These are phyloP conservation scores for Cherax destructor DNA, from an alignment of 1,140 invertebrate genomes.

Conservation along the genomic window DNA sequence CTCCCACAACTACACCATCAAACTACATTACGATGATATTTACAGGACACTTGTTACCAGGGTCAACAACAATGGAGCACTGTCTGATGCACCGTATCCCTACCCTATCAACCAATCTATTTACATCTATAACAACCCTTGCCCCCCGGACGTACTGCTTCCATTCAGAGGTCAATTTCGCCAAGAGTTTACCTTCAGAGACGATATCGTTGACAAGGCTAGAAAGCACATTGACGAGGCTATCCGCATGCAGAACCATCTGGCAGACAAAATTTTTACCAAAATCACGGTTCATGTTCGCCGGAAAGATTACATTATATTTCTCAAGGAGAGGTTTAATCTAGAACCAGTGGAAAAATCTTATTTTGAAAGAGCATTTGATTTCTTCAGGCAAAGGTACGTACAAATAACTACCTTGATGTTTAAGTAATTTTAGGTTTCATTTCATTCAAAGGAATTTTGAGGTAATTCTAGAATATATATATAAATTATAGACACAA, in stretches of 20 bases:
- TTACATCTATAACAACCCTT: background rate
- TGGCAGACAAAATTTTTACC: background rate
- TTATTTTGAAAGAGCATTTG: background rate
- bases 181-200: background rate
- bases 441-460: background rate
- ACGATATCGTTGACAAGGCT: background rate
- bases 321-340: background rate
- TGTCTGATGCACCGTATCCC: too few relatives aligned
- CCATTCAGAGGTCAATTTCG: background rate
- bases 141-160: background rate
- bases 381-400: conserved; percentile 15
- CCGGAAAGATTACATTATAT: background rate
- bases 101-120: background rate
- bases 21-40: too few relatives aligned
- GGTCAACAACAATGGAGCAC: too few relatives aligned
- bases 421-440: background rate
- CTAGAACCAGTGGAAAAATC: background rate
- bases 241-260: background rate
- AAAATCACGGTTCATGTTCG: conserved; percentile 8
- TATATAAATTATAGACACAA: background rate
- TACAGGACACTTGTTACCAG: too few relatives aligned
- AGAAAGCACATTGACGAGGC: background rate
- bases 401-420: background rate
- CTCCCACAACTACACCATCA: too few relatives aligned
- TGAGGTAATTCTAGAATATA: background rate